Base-by-base conservation (phyloP, 2,888 invertebrate species). In the Pinctada fucata region DNA sequence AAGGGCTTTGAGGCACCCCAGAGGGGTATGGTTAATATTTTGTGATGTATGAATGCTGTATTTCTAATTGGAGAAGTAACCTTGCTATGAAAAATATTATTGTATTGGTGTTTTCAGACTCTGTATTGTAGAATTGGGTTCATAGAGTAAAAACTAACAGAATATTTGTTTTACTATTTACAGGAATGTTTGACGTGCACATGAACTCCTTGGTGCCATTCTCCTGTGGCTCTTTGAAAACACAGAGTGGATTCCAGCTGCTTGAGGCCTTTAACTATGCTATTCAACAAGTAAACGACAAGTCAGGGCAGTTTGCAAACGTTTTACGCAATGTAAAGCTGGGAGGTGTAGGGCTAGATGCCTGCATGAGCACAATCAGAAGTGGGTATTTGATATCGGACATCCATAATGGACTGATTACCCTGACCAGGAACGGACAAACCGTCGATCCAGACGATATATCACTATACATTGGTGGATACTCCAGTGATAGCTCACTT, bases 131-230 rank as follows among this genome's bases (percentile, higher is more conserved):
- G 31, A 31, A 31, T 31, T 31, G 31, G 31, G 31, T 31, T 31
- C 31, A 1, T 31, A 31, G 31, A 31, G 31, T 31, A 31, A 31
- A 31, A 31, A 31, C 0, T 31, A 31, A 31, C 31, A 31, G 31
- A 31, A 31, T 31, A 31, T 31, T 31, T 31, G 31, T 31, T 31
- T 31, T 31, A 31, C 31, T 31, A 31, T 31, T 75, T 82, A 47
- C 85, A 91, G 91, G 91, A 67, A 75, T 91, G 16, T 91, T 91
- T 86, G 91, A 91, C 79, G 90, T 91, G 5, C 91, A 91, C 74
- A 66, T 84, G n/a, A 79, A 79, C 45, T 86, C 84, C 5, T 58
- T 85, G 10, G 81, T 76, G 2, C 88, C 89, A 4, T 91, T 91
- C 78, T 85, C 89, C 3, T 91, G 91, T 82, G 91, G 90, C 1